Percentiles rank a stretch among this genome's conserved stretches.
These are phyloP conservation scores for Morelia viridis DNA, from an alignment of 2,797 vertebrate genomes.

Conservation along the genomic window DNA sequence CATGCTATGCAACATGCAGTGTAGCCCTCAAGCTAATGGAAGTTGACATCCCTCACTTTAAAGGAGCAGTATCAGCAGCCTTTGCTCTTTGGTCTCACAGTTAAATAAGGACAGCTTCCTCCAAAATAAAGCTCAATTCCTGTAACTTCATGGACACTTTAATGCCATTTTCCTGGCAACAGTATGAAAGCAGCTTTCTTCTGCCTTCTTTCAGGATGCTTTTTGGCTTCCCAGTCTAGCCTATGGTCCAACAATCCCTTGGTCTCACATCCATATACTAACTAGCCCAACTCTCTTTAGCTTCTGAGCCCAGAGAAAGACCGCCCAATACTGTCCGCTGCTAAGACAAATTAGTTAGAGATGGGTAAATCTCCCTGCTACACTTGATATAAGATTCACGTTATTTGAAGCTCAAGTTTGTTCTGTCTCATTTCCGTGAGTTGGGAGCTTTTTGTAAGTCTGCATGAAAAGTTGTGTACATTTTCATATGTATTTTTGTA, in stretches of 20 bases:
- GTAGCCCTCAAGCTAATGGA: neutral
- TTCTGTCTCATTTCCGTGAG: neutral
- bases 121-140: neutral
- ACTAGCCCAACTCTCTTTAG: neutral
- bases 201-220: neutral
- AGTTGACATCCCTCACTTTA: neutral
- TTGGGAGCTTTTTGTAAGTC: neutral
- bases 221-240: neutral
- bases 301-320: neutral
- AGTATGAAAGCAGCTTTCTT: neutral
- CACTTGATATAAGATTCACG: neutral
- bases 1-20: neutral
- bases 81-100: neutral
- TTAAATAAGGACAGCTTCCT: neutral
- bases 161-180: neutral
- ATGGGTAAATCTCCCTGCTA: neutral
- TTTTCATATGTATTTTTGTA: neutral
- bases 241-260: neutral
- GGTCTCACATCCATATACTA: neutral
- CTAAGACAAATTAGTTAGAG: neutral
- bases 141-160: neutral
- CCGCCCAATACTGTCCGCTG: neutral
- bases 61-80: neutral
- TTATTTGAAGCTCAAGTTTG: neutral
- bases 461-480: neutral